Evolutionary conservation across 2,113 vertebrate species (phyloP).

Genomic region (Ascaphus truei): DNA sequence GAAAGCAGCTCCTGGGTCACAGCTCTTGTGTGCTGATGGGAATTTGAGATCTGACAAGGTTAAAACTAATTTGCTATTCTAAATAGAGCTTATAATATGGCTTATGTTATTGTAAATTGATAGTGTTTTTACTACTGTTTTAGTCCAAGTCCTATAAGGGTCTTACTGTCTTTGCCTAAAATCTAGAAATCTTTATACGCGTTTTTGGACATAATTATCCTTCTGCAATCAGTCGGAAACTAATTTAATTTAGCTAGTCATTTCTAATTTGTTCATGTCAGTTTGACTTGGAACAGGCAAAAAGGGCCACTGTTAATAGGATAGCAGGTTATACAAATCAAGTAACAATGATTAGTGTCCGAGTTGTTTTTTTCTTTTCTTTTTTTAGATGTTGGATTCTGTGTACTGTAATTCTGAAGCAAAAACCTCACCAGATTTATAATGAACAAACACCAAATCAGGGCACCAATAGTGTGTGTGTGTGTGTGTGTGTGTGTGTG

Average conservation of each 20-base stretch:
- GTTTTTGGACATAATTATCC: neutral
- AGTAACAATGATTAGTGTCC: neutral
- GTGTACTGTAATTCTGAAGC: too few species aligned
- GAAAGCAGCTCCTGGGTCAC: neutral
- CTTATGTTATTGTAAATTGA: constrained; percentile 23
- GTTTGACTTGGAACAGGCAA: neutral
- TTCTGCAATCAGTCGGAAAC: neutral
- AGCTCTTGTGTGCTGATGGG: constrained; percentile 16
- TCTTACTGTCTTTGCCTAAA: neutral
- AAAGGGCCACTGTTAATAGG: too few species aligned
- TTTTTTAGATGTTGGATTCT: too few species aligned
- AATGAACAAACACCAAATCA: too few species aligned
- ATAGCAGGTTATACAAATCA: neutral
- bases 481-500: too few species aligned
- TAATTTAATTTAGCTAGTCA: neutral
- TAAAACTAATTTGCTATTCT: neutral
- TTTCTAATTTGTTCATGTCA: neutral
- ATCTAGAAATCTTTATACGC: neutral
- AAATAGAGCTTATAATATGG: constrained; percentile 2
- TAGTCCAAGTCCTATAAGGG: neutral
- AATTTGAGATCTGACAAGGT: too few species aligned
- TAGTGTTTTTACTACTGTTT: constrained; percentile 14
- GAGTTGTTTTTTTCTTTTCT: too few species aligned
- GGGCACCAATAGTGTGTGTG: too few species aligned
- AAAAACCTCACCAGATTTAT: too few species aligned